Base-by-base conservation (phyloP, 2,888 invertebrate species). In the Pseudolycoriella hygida region DNA sequence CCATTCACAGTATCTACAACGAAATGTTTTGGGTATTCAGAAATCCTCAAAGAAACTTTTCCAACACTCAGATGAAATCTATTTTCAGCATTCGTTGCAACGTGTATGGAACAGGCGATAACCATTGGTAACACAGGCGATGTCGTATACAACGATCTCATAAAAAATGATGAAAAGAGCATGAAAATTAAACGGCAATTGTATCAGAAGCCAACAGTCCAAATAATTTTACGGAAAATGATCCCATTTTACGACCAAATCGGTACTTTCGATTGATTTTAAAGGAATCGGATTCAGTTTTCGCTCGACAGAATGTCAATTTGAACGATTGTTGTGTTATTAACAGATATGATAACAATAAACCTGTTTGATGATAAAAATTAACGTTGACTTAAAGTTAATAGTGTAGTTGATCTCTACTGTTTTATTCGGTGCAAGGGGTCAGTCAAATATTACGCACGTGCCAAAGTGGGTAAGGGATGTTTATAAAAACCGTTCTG, bases 221-320 rank as follows among this genome's bases (percentile, higher is more conserved):
- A 15, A 10, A 12, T 14, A n/a, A 18, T 20, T 41, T 25, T 41
- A 20, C 18, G 41, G 3, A 20, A 41, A 41, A 19, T 41, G 20
- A 20, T 41, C 19, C 41, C 41, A 41, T 41, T 19, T 10, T 41
- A 20, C 15, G 41, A 19, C 25, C 20, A 41, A 41, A 3, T 41
- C 2, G 41, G 41, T 3, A 20, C 25, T 41, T 20, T 41, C 19
- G 41, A 41, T 40, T 40, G 39, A 39, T 37, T n/a, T n/a, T n/a
- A n/a, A n/a, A n/a, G n/a, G n/a, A n/a, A n/a, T n/a, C n/a, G n/a
- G n/a, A n/a, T n/a, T n/a, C n/a, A n/a, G n/a, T n/a, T n/a, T n/a
- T n/a, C n/a, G n/a, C n/a, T n/a, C n/a, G n/a, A n/a, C n/a, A n/a
- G n/a, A n/a, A n/a, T n/a, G n/a, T n/a, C n/a, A n/a, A n/a, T n/a